Conservation (phyloP, 1,140 invertebrate genomes). For the Linepithema humile region DNA sequence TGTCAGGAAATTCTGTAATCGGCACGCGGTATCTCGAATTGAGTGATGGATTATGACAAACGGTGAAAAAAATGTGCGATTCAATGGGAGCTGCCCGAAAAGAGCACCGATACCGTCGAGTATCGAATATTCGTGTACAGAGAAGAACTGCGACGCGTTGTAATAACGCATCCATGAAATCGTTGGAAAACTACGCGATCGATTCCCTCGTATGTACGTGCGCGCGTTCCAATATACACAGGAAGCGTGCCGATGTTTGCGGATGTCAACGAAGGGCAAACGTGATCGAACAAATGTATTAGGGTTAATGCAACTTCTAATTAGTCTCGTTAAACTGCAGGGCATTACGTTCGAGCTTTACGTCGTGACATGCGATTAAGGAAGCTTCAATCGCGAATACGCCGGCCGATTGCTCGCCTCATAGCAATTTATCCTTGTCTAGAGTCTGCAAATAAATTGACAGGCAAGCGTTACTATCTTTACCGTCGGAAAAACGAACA, state of each 20-base stretch:
- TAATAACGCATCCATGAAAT: not conserved
- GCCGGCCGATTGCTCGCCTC: slow-evolving; percentile 14
- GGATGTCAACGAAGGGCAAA: not conserved
- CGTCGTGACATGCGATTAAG: slow-evolving; percentile 25
- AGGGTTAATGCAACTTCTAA: slow-evolving; percentile 27
- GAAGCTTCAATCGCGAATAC: slow-evolving; percentile 11
- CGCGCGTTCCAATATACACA: not conserved
- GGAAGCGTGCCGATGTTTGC: not conserved
- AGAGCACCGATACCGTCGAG: not conserved
- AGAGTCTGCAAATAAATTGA: slow-evolving; percentile 15
- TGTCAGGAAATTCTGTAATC: slow-evolving; percentile 1
- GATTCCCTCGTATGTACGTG: not conserved
- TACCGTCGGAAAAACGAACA: not conserved
- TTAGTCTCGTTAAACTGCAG: slow-evolving; percentile 30
- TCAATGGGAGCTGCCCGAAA: not conserved
- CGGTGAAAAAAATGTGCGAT: not conserved
- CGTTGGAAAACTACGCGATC: slow-evolving; percentile 16
- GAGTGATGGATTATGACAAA: slow-evolving; percentile 21
- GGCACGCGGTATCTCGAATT: not conserved
- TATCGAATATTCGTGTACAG: not conserved
- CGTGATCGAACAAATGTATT: slow-evolving; percentile 2
- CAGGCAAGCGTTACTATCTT: not conserved
- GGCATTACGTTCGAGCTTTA: slow-evolving; percentile 9
- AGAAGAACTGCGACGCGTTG: not conserved
- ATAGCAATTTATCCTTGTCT: slow-evolving; percentile 21